Base-by-base conservation (phyloP, 2,888 invertebrate genomes). In the Apodemia zela region DNA sequence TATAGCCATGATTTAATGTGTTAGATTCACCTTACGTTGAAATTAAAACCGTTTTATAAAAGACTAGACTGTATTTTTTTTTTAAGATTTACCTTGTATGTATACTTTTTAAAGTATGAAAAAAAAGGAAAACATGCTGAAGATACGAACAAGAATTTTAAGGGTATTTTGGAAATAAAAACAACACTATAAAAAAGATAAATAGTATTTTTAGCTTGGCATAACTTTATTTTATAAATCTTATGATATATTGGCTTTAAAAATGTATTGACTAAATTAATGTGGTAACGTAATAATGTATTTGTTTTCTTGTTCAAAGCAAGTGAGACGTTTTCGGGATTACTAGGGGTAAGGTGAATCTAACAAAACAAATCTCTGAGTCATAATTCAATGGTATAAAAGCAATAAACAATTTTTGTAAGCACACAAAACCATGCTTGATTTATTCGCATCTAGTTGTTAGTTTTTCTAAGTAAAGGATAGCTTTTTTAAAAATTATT, bases 401-500 rank as follows among this genome's bases (percentile, higher is more conserved):
- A 63, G 63, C 63, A 63, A 63, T 63, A 63, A 65, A 60, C 49
- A 62, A 58, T 62, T 60, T 64, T 54, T 51, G 65, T 66, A 66
- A 65, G 65, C 67, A 67, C 67, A 67, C 57, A 67, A 63, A 62
- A 62, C n/a, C n/a, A 35, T 65, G 65, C 61, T 65, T 15, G 59
- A 59, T n/a, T 35, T 63, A 62, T 61, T 45, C 60, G 60, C 78
- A 79, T 77, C 73, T 63, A 68, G 71, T 80, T 78, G 78, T 67
- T 66, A 61, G 62, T 72, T 72, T 70, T 73, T 73, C 65, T 87
- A 85, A 84, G 81, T 81, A 78, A 82, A 81, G 81, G 75, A 84
- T 87, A 89, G 88, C 87, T 89, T 89, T 89, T 89, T 89, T 86
- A 87, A 85, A 71, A 72, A 75, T 75, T 70, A 72, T 75, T 77